These are phyloP conservation scores for Drosophila tripunctata DNA, from an alignment of 2,888 invertebrate genomes.

Conservation along the genomic window DNA sequence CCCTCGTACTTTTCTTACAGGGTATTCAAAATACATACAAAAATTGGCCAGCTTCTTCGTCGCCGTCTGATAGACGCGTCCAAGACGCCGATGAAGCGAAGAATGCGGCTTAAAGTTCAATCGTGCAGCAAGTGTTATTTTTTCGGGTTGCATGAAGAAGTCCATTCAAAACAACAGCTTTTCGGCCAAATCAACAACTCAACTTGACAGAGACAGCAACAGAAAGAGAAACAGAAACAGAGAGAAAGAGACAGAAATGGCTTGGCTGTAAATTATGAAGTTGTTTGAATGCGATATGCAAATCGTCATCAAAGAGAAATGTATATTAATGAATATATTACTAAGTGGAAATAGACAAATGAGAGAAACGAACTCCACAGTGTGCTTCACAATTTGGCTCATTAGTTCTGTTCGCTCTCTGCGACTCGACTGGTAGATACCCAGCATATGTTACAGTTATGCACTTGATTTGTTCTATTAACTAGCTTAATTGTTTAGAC, in stretches of 20 bases:
- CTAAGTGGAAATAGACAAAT: slow-evolving; percentile 29
- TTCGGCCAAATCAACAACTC: slow-evolving; percentile 8
- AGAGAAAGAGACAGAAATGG: not conserved
- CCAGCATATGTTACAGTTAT: slow-evolving; percentile 22
- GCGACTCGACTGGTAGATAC: not conserved
- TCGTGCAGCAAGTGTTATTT: slow-evolving; percentile 68
- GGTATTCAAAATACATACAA: too few species aligned
- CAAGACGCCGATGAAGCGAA: slow-evolving; percentile 38
- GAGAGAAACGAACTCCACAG: slow-evolving; percentile 24
- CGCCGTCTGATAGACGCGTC: slow-evolving; percentile 56
- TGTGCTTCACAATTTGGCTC: slow-evolving; percentile 15
- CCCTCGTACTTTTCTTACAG: too few species aligned
- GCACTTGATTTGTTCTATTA: slow-evolving; percentile 22
- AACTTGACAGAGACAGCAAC: not conserved
- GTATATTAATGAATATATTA: slow-evolving; percentile 65
- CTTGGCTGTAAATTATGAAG: slow-evolving; percentile 44
- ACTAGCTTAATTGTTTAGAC: slow-evolving; percentile 10
- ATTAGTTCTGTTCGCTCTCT: slow-evolving; percentile 10
- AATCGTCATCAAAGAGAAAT: slow-evolving; percentile 62
- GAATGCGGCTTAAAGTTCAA: slow-evolving; percentile 81
- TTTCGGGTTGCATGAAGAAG: slow-evolving; percentile 12
- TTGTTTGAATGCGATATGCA: slow-evolving; percentile 59
- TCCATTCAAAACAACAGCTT: slow-evolving; percentile 16
- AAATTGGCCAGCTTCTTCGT: slow-evolving; percentile 64
- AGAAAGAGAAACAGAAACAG: not conserved